Evolutionary conservation across 2,888 invertebrate genomes (phyloP), one percentile per base, ranked within the genome.

Genomic region (Eumacrocentrus americanus): DNA sequence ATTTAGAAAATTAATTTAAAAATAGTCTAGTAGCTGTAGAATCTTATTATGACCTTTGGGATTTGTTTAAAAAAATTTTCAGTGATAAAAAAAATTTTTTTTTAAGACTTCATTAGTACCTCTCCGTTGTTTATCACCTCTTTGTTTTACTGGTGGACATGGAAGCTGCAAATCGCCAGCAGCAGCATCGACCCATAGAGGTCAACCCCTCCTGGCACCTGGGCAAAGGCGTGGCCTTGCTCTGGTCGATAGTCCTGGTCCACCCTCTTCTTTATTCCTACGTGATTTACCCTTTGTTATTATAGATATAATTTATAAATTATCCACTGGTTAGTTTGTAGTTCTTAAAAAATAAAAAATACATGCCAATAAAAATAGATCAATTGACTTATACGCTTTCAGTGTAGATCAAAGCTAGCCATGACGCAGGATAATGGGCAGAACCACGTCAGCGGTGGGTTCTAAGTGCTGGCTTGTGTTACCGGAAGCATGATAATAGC

Each of bases 211-310:
- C 54, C 59, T 58, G 72, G 76, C 78, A 79, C 78, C 79, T 79
- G 79, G 78, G 76, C 73, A 76, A 77, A 78, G 79, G 79, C 79
- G 79, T 79, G 79, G 79, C 75, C 68, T 69, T 64, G 69, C 68
- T 62, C 46, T 60, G 60, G 60, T 60, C 60, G 60, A 60, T 60
- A 60, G 51, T 23, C 35, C 40, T 55, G 60, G 55, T 60, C 60
- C 60, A 60, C 50, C 60, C 51, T 50, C 42, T 20, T 44, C 5
- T 29, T 52, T 9, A 4, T 12, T 16, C 23, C 20, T 7, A n/a
- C 16, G 12, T 16, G 12, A 29, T 52, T 37, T 35, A 20, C 22
- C 34, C 23, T 38, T 4, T 14, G 16, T 23, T 18, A 42, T 23
- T 5, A 23, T 20, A 9, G 3, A 2, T n/a, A 22, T 3, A 44